Conservation (phyloP, 1,140 invertebrate species). For the Diachasmimorpha longicaudata region DNA sequence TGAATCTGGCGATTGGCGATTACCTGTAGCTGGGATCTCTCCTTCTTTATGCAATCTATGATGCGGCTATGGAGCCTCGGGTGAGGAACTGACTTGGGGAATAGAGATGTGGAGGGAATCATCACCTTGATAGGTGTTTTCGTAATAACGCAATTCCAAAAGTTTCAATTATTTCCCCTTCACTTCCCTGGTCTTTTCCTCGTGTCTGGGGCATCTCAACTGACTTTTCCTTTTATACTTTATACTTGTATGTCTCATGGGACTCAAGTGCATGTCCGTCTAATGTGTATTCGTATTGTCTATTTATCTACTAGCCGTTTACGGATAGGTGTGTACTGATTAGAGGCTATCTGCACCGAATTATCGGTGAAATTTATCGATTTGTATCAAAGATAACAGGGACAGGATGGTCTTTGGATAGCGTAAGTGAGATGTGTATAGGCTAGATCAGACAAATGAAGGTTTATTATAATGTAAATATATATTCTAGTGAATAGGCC, state of each 20-base stretch:
- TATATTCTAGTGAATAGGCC: background rate
- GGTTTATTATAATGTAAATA: constrained; percentile 17
- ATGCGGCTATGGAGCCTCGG: background rate
- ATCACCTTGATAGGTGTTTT: no score
- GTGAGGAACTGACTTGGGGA: no score
- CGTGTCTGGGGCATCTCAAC: background rate
- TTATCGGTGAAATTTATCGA: no score
- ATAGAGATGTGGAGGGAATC: no score
- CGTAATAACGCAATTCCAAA: no score
- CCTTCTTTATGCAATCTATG: constrained; percentile 6
- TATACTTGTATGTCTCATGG: constrained; percentile 29
- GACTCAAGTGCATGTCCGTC: constrained; percentile 40
- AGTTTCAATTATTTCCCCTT: no score
- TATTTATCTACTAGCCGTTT: constrained; percentile 42
- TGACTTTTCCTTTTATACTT: background rate
- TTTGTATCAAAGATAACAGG: no score
- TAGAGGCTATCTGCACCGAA: background rate
- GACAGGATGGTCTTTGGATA: background rate
- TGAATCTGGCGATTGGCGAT: background rate
- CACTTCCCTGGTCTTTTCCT: background rate
- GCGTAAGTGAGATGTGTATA: background rate
- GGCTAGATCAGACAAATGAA: background rate
- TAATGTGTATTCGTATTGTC: constrained; percentile 52
- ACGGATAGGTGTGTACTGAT: constrained; percentile 15
- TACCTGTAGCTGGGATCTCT: constrained; percentile 28